Base-by-base conservation (phyloP, 2,113 vertebrate genomes). In the Myrmecophaga tridactyla region DNA sequence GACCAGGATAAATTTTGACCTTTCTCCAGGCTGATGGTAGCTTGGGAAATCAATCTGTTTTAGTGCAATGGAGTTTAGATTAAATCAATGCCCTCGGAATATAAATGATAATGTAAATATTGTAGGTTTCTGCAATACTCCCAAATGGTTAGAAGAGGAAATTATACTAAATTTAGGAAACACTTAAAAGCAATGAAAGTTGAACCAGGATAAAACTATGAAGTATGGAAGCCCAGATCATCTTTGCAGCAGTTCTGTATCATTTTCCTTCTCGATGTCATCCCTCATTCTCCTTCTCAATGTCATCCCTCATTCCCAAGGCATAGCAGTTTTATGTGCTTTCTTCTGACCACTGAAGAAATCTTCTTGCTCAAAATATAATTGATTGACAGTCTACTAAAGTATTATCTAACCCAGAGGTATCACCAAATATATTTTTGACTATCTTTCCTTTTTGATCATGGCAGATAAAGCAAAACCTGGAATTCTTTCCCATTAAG, bases 1-100 rank as follows among this genome's bases (percentile, higher is more conserved):
- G 77, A 87, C n/a, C 20, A 51, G 29, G 67, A n/a, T 73, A 72
- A 89, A 89, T 73, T 73, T 46, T 75, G 20, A 7, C 27, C 36
- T 92, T 29, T 34, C 12, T 12, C 10, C 27, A 77, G 46, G 34
- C 25, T 85, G 90, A 51, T 39, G 34, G 48, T 67, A 86, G 39
- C 25, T 88, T 96, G 46, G 76, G 14, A 81, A 95, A 82, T 82
- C 62, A 95, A 80, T 62, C 21, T 56, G 3, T 56, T 6, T 86
- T 83, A 91, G 29, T 69, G 86, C 43, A 90, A 29, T 41, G 51
- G 36, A 89, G 21, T 46, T 78, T 46, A 89, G 53, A 23, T 83
- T 82, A 39, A 94, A 82, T 75, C 41, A 86, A 39, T 58, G 75
- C 92, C 67, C n/a, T 73, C 7, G 82, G 43, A 78, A 92, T 0